Conservation (phyloP, 2,797 vertebrate species). For the Antennarius maculatus region DNA sequence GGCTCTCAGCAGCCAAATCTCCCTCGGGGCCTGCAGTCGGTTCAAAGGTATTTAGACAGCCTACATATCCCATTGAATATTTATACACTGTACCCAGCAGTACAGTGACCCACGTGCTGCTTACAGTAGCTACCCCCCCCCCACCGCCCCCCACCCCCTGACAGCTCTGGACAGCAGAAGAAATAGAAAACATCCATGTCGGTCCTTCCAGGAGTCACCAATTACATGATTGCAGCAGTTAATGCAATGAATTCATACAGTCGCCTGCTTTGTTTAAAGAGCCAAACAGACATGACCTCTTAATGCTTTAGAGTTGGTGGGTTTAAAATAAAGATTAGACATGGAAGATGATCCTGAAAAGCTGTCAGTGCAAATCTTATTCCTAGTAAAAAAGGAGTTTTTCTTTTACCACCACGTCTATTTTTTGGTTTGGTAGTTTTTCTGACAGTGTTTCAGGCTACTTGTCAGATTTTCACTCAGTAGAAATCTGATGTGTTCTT, state of each 20-base stretch:
- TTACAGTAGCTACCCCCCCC: slow-evolving; percentile 7
- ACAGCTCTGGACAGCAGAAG: slow-evolving; percentile 13
- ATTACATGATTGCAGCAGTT: slow-evolving; percentile 33
- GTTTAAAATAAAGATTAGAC: no score
- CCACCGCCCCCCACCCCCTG: background rate
- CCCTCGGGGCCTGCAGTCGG: slow-evolving; percentile 63
- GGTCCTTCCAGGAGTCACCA: slow-evolving; percentile 12
- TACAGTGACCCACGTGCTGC: slow-evolving; percentile 35
- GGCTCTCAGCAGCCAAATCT: slow-evolving; percentile 49
- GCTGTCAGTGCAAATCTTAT: no score
- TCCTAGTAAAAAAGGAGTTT: no score
- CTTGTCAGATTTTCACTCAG: no score
- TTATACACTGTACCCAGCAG: slow-evolving; percentile 52
- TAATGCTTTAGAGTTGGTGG: background rate
- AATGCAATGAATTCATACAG: slow-evolving; percentile 32
- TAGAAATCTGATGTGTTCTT: no score
- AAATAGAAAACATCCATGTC: slow-evolving; percentile 6
- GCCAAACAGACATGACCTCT: slow-evolving; percentile 11
- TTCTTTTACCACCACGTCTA: background rate
- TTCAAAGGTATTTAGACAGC: slow-evolving; percentile 69
- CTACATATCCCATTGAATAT: slow-evolving; percentile 65
- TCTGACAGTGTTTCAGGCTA: no score
- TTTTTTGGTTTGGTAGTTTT: no score
- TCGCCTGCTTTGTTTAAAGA: slow-evolving; percentile 31
- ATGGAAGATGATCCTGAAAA: slow-evolving; percentile 2